phyloP scores from a whole-genome alignment of 2,888 invertebrate species.

The Drosophila mimica region DNA sequence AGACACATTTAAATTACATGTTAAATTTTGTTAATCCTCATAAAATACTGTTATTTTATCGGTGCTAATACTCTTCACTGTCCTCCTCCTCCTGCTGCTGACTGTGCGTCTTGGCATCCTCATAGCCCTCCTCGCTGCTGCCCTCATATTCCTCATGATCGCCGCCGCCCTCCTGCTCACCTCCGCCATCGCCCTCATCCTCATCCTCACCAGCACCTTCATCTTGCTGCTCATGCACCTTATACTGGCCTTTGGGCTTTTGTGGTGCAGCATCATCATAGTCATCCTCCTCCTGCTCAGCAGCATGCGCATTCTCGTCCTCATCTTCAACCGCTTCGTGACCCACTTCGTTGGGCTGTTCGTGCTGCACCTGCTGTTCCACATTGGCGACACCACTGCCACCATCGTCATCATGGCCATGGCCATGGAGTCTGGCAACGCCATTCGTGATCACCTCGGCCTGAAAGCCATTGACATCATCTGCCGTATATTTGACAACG shows the following conservation, averaged over 20 bases:
- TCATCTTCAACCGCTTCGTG: conserved; percentile 20
- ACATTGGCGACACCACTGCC: conserved; percentile 30
- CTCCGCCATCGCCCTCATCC: conserved; percentile 32
- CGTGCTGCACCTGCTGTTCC: conserved; percentile 63
- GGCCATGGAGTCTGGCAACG: conserved; percentile 78
- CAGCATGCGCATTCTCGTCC: conserved; percentile 9
- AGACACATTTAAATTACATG: not conserved
- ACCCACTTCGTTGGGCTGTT: conserved; percentile 29
- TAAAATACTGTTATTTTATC: not conserved
- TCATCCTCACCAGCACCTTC: conserved; percentile 37
- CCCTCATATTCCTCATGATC: conserved; percentile 66
- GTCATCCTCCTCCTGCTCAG: conserved; percentile 6
- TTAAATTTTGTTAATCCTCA: not conserved
- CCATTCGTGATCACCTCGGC: conserved; percentile 85
- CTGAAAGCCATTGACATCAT: conserved; percentile 90
- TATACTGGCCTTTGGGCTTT: conserved; percentile 41
- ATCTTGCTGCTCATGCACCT: conserved; percentile 60
- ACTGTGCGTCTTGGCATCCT: conserved; percentile 64
- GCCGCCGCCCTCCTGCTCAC: conserved; percentile 53
- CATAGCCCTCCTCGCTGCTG: conserved; percentile 73
- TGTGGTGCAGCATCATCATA: conserved; percentile 14
- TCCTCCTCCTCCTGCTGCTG: conserved; percentile 48
- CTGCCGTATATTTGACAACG: conserved; percentile 90
- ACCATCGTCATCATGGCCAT: conserved; percentile 53
- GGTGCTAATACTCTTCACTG: conserved; percentile 58